Conservation (phyloP, 2,797 vertebrate genomes). For the Micrastur ruficollis region DNA sequence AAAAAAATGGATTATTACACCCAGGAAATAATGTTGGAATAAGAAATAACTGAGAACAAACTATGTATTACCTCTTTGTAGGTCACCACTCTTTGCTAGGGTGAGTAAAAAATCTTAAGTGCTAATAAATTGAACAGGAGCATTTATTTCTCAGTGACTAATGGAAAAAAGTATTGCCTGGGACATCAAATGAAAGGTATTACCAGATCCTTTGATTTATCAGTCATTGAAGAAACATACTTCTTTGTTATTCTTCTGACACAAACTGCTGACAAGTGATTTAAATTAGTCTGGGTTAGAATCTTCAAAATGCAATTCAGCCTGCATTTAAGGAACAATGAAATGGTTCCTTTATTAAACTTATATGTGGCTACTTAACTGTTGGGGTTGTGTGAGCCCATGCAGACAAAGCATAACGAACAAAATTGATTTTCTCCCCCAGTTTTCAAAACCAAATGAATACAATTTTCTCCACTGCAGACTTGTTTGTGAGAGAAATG, state of each 20-base stretch:
- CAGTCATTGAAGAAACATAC: slow-evolving; percentile 10
- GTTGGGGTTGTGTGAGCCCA: background rate
- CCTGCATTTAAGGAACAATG: background rate
- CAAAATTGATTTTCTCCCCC: background rate
- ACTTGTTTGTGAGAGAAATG: background rate
- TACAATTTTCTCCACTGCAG: background rate
- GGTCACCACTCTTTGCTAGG: background rate
- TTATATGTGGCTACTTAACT: background rate
- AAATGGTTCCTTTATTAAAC: background rate
- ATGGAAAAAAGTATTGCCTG: background rate
- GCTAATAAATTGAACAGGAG: background rate
- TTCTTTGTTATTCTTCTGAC: slow-evolving; percentile 4
- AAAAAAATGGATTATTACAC: background rate
- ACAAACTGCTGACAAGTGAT: background rate
- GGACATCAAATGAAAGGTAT: background rate
- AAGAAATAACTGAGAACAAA: background rate
- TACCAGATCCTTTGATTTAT: background rate
- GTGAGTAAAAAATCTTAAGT: background rate
- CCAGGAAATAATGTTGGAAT: background rate
- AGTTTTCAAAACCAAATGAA: background rate
- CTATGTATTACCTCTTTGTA: background rate
- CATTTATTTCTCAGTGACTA: background rate
- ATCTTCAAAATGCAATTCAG: background rate
- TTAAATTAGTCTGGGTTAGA: background rate
- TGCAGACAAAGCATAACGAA: background rate